Percentiles rank a stretch among this genome's conserved stretches.
Evolutionary conservation across 2,113 vertebrate species (phyloP).

Genomic region (Petaurus breviceps): DNA sequence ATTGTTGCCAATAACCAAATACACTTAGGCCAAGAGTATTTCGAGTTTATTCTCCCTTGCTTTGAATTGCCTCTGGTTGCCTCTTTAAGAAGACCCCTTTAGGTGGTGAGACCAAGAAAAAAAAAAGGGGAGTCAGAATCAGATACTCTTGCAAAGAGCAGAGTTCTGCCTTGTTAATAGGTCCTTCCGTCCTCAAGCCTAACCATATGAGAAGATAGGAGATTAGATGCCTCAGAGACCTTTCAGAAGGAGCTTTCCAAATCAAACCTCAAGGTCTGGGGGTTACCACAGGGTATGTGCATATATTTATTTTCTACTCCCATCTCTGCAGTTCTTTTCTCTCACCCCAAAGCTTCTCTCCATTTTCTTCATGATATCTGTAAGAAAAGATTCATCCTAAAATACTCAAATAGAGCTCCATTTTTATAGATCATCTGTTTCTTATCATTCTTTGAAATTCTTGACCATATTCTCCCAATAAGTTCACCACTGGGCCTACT

Average conservation of each 20-base stretch:
- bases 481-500: background rate
- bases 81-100: background rate
- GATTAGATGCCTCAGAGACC: background rate
- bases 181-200: background rate
- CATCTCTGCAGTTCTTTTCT: background rate
- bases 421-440: background rate
- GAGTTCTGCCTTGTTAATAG: accelerated
- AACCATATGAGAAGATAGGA: background rate
- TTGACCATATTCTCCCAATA: background rate
- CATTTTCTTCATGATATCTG: slow-evolving; percentile 46
- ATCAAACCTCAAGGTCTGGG: background rate
- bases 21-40: background rate
- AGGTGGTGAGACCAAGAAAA: background rate
- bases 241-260: slow-evolving; percentile 11
- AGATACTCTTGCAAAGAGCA: background rate
- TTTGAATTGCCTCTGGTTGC: background rate
- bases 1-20: background rate
- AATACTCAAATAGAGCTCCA: background rate
- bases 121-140: background rate
- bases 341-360: background rate
- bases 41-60: accelerated
- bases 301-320: background rate
- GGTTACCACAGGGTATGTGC: accelerated
- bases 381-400: slow-evolving; percentile 47
- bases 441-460: background rate